Evolutionary conservation across 1,140 invertebrate genomes (phyloP).

Genomic region (Dendrolimus punctatus): DNA sequence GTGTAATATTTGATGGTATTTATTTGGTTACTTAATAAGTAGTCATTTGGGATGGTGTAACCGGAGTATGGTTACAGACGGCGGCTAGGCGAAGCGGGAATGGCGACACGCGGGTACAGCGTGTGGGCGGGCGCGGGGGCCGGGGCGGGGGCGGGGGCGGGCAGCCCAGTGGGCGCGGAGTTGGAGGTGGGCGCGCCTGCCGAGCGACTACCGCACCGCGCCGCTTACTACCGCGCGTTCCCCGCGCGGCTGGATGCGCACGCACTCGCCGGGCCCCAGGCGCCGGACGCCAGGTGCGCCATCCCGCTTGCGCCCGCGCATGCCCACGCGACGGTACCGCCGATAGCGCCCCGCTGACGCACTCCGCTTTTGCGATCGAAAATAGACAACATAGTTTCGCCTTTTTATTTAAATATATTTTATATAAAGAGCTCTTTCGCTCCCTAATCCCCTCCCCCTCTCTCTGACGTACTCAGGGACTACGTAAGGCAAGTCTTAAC

Average conservation of each 20-base stretch:
- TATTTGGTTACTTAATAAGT: too few relatives aligned
- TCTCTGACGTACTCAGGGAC: too few relatives aligned
- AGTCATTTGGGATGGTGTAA: slow-evolving; percentile 2
- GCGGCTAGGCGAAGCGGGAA: slow-evolving; percentile 44
- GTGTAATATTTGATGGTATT: too few relatives aligned
- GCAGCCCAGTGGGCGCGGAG: slow-evolving; percentile 72
- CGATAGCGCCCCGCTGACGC: too few relatives aligned
- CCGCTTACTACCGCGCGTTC: slow-evolving; percentile 84
- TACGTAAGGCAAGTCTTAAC: too few relatives aligned
- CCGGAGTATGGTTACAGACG: slow-evolving; percentile 34
- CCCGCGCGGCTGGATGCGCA: slow-evolving; percentile 87
- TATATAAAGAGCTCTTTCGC: too few relatives aligned
- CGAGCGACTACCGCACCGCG: slow-evolving; percentile 80
- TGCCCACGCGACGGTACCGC: not conserved
- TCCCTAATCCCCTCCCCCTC: too few relatives aligned
- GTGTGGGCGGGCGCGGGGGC: slow-evolving; percentile 48
- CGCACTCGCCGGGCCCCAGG: slow-evolving; percentile 84
- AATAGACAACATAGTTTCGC: too few relatives aligned
- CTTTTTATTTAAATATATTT: too few relatives aligned
- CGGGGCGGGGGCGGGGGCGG: slow-evolving; percentile 12
- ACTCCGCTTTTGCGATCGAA: too few relatives aligned
- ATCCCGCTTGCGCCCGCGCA: slow-evolving; percentile 12
- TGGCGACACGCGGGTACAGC: slow-evolving; percentile 46
- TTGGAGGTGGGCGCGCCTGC: slow-evolving; percentile 84
- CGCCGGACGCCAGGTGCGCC: slow-evolving; percentile 65